Conservation (phyloP, 2,888 invertebrate species). For the Drosophila koepferae region DNA sequence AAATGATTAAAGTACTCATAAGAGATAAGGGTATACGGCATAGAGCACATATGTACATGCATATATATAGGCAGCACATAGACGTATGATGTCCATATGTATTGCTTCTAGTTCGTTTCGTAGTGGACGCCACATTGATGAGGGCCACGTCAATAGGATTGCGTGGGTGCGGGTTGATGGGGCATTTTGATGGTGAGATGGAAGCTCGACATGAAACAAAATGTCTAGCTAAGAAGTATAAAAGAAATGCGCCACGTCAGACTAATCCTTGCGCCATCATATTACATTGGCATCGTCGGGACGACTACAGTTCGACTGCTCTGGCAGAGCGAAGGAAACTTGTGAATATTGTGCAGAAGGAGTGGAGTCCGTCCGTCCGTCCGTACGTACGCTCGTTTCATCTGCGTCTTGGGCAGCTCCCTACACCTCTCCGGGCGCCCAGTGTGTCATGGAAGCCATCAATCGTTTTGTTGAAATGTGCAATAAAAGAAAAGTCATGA, state of each 20-base stretch:
- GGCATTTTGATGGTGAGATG: constrained; percentile 12
- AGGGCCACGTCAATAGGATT: constrained; percentile 48
- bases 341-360: constrained; percentile 75
- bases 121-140: constrained; percentile 57
- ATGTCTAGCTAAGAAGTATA: constrained; percentile 71
- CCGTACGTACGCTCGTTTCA: not conserved
- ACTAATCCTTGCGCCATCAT: constrained; percentile 83
- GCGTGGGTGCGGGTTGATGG: not conserved
- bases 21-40: constrained; percentile 28
- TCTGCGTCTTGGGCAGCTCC: constrained; percentile 14
- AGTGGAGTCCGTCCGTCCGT: not conserved
- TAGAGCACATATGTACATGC: constrained; percentile 1
- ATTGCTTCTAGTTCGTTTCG: constrained; percentile 28
- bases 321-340: constrained; percentile 67
- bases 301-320: constrained; percentile 27
- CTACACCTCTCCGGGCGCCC: constrained; percentile 11
- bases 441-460: constrained; percentile 83
- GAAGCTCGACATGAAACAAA: constrained; percentile 71
- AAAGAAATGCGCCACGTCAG: constrained; percentile 77
- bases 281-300: constrained; percentile 63
- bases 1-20: not conserved
- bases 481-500: constrained; percentile 83
- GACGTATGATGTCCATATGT: constrained; percentile 44
- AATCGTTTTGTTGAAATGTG: constrained; percentile 84
- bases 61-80: constrained; percentile 11